phyloP scores from a whole-genome alignment of 2,797 vertebrate genomes.

The Ceyx erithaca region DNA sequence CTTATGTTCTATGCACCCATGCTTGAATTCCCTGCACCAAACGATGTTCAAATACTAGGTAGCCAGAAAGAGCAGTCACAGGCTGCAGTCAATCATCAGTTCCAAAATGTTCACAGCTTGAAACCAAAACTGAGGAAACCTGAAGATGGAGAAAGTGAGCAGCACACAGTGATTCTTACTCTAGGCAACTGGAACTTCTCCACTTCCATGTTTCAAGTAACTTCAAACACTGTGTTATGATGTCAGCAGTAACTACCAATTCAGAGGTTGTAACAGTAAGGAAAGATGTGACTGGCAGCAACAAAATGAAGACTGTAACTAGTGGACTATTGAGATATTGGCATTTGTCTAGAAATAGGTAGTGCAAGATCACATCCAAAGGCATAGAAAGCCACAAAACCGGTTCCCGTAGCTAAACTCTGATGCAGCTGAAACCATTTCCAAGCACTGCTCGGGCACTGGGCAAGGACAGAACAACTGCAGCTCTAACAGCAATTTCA shows the following conservation, averaged over 20 bases:
- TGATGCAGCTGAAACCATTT: not conserved
- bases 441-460: not conserved
- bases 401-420: not conserved
- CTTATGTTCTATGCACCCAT: not conserved
- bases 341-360: not conserved
- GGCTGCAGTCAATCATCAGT: not conserved
- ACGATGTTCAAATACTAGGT: not conserved
- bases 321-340: not conserved
- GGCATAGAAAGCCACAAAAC: fast-evolving
- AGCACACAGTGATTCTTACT: not conserved
- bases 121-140: not conserved
- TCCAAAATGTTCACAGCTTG: not conserved
- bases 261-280: not conserved
- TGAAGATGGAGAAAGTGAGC: not conserved
- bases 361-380: not conserved
- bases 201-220: not conserved
- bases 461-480: not conserved
- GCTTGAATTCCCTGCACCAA: not conserved
- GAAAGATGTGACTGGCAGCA: not conserved
- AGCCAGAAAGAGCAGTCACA: not conserved
- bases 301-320: not conserved
- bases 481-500: not conserved
- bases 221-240: not conserved
- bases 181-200: not conserved
- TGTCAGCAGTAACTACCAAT: not conserved